Conservation (phyloP, 2,113 vertebrate species). For the Daubentonia madagascariensis region DNA sequence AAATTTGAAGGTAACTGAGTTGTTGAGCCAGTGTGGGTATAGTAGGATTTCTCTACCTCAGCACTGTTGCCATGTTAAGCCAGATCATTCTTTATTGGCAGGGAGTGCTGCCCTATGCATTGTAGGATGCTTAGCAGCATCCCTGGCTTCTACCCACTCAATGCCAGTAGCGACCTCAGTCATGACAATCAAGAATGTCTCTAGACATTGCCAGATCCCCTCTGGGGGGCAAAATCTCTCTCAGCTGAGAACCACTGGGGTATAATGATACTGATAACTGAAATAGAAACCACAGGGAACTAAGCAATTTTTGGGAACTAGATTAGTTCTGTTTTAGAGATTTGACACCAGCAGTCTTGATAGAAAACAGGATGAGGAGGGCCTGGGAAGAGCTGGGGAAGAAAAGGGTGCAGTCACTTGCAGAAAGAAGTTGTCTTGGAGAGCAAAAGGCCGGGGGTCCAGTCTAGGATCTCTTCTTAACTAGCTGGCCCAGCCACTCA, state of each 20-base stretch:
- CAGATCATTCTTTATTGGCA: neutral
- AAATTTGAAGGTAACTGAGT: neutral
- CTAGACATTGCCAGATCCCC: neutral
- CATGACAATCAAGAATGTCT: neutral
- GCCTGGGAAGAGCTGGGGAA: neutral
- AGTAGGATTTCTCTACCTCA: neutral
- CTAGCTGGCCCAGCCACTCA: neutral
- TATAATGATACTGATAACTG: no score
- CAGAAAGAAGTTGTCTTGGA: neutral
- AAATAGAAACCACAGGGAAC: neutral
- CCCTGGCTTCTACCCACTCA: neutral
- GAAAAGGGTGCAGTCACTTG: neutral
- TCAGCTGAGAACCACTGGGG: neutral
- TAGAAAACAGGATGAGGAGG: neutral
- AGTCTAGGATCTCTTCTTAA: fast-evolving
- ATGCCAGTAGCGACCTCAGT: neutral
- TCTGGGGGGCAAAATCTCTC: neutral
- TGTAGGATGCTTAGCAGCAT: fast-evolving
- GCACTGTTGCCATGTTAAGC: neutral
- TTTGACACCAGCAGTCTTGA: neutral
- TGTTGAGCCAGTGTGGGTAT: neutral
- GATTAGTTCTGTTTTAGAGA: neutral
- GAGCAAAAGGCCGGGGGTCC: neutral
- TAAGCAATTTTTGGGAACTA: neutral
- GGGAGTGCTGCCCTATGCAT: neutral